Base-by-base conservation (phyloP, 1,140 invertebrate species). In the Himalopsyche phryganea region DNA sequence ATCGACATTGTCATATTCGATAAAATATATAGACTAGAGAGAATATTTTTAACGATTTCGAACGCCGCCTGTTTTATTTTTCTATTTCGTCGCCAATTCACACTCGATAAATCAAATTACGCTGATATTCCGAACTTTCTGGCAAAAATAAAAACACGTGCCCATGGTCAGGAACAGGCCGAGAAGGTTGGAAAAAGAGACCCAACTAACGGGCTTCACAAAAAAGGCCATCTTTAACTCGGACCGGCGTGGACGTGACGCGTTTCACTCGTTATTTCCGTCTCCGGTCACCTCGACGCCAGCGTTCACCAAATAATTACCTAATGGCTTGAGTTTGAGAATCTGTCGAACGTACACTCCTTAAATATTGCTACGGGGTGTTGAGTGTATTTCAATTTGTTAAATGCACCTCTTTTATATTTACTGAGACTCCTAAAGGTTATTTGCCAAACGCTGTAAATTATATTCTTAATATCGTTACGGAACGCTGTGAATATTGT, bases 141-240 rank as follows among this genome's bases (percentile, higher is more conserved):
- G 60, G 36, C 38, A 50, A 62, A 62, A 62, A 62, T 55, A 62
- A 48, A n/a, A 62, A 62, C 52, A 62, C 55, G 60, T 62, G 60
- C 58, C 55, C 42, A 17, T 50, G 55, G 55, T 62, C 55, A 52
- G 33, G 48, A 42, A 14, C 6, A 13, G 40, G 13, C 7, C 38
- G 19, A 10, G 32, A 13, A 41, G 47, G 50, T 36, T 54, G 35
- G 32, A 28, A n/a, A 5, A 6, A 14, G 32, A 28, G 18, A 47
- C 14, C 32, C 28, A 13, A 38, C 28, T 20, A 15, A 13, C 28
- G 11, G 14, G 48, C 13, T 6, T 17, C 42, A 17, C 17, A 44
- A 19, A 44, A 28, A 10, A 33, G 38, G 23, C 40, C 17, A 41
- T 28, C 23, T 28, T 28, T 28, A 28, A 19, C 23, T 28, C 23